These are phyloP conservation scores for Leuciscus waleckii DNA, from an alignment of 2,797 vertebrate genomes.

Conservation along the genomic window DNA sequence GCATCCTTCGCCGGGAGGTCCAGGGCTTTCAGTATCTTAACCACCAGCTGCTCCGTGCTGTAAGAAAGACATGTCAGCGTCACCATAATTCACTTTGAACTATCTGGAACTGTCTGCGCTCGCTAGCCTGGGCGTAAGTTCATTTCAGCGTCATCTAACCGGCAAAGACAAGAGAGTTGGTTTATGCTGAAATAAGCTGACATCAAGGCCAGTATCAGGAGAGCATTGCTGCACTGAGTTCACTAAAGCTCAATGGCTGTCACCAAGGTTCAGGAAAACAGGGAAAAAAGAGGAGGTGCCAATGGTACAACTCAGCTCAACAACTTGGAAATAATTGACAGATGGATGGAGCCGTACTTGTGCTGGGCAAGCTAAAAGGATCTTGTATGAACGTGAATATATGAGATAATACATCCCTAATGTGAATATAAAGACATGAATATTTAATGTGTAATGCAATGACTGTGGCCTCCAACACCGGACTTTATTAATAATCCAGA, in stretches of 20 bases:
- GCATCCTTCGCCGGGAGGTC: constrained; percentile 92
- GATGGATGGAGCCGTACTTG: background rate
- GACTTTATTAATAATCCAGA: constrained; percentile 58
- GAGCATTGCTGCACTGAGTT: background rate
- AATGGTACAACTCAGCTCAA: constrained; percentile 14
- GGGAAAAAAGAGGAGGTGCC: background rate
- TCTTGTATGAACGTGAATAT: constrained; percentile 17
- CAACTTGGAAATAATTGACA: constrained; percentile 10
- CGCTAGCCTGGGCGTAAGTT: background rate
- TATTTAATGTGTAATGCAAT: constrained; percentile 52
- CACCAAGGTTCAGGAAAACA: constrained; percentile 5
- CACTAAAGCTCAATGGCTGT: constrained; percentile 25
- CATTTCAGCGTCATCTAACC: constrained; percentile 24
- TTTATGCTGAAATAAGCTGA: constrained; percentile 41
- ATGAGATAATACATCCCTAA: constrained; percentile 51
- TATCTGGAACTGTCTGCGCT: constrained; percentile 17
- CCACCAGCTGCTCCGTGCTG: constrained; percentile 91
- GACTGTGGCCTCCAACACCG: constrained; percentile 35
- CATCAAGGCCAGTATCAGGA: constrained; percentile 35
- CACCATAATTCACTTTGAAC: constrained; percentile 47
- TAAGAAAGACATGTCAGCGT: constrained; percentile 45
- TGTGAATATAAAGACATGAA: constrained; percentile 55
- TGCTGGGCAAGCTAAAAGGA: constrained; percentile 16
- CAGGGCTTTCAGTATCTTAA: constrained; percentile 90
- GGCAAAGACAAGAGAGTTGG: constrained; percentile 30